Conservation (phyloP, 2,888 invertebrate species). For the Saturnia pavonia region DNA sequence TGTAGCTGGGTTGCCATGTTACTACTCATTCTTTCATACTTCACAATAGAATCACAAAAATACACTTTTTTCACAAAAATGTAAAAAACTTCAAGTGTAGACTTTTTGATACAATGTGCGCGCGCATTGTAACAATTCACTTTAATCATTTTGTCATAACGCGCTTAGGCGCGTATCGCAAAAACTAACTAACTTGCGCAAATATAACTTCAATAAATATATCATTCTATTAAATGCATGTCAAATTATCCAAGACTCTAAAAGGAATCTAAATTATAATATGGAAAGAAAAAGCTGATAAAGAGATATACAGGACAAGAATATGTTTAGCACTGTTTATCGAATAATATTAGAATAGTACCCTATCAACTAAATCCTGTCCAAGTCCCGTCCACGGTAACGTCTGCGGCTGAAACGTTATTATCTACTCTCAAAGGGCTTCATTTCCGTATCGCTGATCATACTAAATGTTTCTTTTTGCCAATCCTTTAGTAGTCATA, state of each 20-base stretch:
- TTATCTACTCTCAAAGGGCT: conserved; percentile 72
- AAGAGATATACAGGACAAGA: too few relatives aligned
- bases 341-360: conserved; percentile 37
- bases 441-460: conserved; percentile 67
- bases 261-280: neutral
- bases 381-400: conserved; percentile 37
- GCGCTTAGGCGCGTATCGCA: too few relatives aligned
- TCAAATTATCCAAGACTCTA: neutral
- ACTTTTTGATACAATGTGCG: too few relatives aligned
- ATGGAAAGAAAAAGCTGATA: neutral
- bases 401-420: conserved; percentile 71
- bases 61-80: too few relatives aligned
- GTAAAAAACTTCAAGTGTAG: too few relatives aligned
- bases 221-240: neutral
- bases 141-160: too few relatives aligned
- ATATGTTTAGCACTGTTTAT: neutral
- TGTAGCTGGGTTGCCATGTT: neutral
- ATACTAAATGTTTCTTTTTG: conserved; percentile 66
- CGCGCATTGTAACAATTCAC: too few relatives aligned
- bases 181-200: neutral
- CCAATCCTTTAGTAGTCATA: conserved; percentile 34
- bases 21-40: neutral
- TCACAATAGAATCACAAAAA: too few relatives aligned
- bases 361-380: conserved; percentile 44
- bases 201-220: neutral